These are phyloP conservation scores for Epinephelus awoara DNA, from an alignment of 2,797 vertebrate species.

Conservation along the genomic window DNA sequence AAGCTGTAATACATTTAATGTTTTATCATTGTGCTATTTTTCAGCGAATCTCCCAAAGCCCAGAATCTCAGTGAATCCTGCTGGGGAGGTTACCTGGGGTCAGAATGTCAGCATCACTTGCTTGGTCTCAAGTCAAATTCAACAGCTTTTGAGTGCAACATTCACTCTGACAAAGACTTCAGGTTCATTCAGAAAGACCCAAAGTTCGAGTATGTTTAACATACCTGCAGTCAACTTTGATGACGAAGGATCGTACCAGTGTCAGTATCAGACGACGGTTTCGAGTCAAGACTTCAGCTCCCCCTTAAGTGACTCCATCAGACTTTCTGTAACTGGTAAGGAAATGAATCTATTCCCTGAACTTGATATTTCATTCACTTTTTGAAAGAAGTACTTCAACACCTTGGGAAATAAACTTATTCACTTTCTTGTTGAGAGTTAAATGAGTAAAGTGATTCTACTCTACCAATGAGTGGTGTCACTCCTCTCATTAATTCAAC, in stretches of 20 bases:
- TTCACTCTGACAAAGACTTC: not conserved
- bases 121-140: not conserved
- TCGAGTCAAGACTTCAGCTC: not conserved
- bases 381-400: too few species aligned
- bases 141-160: not conserved
- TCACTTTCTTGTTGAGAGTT: too few species aligned
- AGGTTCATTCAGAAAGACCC: not conserved
- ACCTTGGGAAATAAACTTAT: too few species aligned
- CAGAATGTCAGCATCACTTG: not conserved
- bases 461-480: too few species aligned
- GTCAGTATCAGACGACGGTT: not conserved
- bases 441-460: too few species aligned
- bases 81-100: not conserved
- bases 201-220: not conserved
- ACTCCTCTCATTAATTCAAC: too few species aligned
- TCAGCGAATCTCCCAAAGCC: not conserved
- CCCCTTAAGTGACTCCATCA: not conserved
- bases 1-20: too few species aligned
- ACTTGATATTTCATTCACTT: not conserved
- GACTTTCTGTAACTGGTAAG: slow-evolving; percentile 10
- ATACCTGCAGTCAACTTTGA: not conserved
- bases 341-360: not conserved
- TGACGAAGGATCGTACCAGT: slow-evolving; percentile 1
- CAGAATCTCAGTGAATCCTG: not conserved
- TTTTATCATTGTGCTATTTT: not conserved